phyloP scores from a whole-genome alignment of 2,113 vertebrate species.

The Menura novaehollandiae region DNA sequence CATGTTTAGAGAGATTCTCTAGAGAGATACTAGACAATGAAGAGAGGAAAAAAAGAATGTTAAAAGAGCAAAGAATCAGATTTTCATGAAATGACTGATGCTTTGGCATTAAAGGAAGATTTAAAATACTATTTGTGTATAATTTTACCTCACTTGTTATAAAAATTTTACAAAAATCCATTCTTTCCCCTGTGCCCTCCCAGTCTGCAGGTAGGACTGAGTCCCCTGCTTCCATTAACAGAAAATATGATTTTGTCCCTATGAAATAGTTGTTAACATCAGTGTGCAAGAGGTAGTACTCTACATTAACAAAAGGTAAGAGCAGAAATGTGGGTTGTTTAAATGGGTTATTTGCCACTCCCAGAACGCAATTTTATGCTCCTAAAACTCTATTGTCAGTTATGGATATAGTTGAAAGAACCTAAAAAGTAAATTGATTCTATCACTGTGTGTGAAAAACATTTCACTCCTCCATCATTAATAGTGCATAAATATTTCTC shows the following conservation, averaged over 20 bases:
- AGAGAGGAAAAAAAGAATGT: neutral
- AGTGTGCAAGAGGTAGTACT: neutral
- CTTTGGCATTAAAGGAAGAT: neutral
- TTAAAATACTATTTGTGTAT: neutral
- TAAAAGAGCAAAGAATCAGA: neutral
- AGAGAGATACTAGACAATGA: neutral
- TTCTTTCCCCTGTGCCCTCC: neutral
- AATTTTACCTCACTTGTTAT: neutral
- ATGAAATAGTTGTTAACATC: neutral
- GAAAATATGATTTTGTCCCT: neutral
- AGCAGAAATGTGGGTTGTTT: neutral
- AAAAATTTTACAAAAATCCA: neutral
- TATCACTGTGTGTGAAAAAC: neutral
- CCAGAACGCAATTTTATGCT: neutral
- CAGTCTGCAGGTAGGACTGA: neutral
- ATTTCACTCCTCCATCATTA: neutral
- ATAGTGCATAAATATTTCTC: neutral
- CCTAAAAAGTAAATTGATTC: neutral
- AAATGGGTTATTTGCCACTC: neutral
- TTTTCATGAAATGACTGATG: neutral
- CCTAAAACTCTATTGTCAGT: neutral
- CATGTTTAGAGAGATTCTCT: neutral
- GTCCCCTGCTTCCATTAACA: neutral
- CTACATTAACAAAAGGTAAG: neutral
- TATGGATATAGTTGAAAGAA: neutral